Percentiles rank a stretch among this genome's conserved stretches.
Conservation (phyloP, 92 coral and sea anemone genomes). For the Palythoa grandiflora region DNA sequence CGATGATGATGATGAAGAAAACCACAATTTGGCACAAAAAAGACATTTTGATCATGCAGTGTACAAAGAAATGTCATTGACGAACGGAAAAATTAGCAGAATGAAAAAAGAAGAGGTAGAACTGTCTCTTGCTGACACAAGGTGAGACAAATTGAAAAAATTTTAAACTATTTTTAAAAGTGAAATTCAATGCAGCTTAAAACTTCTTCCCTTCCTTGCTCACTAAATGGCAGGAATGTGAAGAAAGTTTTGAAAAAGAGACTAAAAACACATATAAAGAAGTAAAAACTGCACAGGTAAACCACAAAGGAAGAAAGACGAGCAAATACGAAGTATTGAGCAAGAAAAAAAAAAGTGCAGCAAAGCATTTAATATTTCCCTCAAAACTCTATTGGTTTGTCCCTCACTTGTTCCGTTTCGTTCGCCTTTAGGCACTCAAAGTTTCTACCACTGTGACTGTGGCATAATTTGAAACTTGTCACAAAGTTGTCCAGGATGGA, state of each 20-base stretch:
- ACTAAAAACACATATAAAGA: constrained; percentile 84
- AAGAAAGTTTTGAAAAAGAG: constrained; percentile 89
- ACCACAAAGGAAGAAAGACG: too few species aligned
- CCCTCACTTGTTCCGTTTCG: constrained; percentile 82
- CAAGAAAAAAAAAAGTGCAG: too few species aligned
- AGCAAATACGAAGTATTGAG: too few species aligned
- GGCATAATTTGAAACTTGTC: constrained; percentile 92
- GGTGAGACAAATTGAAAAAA: constrained; percentile 49
- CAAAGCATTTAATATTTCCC: too few species aligned
- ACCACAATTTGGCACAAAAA: neutral
- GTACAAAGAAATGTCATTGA: constrained; percentile 69
- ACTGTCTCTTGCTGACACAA: constrained; percentile 69
- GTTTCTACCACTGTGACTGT: constrained; percentile 88
- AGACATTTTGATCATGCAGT: constrained; percentile 64
- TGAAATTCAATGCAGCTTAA: too few species aligned
- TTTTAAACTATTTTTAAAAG: neutral
- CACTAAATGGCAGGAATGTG: constrained; percentile 70
- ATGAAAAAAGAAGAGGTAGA: constrained; percentile 89
- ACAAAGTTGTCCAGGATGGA: constrained; percentile 93
- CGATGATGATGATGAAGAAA: constrained; percentile 42
- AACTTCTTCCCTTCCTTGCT: neutral
- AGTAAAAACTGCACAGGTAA: constrained; percentile 57
- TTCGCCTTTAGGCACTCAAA: constrained; percentile 88
- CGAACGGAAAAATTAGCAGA: constrained; percentile 83
- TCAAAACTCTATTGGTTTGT: too few species aligned